Conservation (phyloP, 2,113 vertebrate genomes). For the Strix aluco region DNA sequence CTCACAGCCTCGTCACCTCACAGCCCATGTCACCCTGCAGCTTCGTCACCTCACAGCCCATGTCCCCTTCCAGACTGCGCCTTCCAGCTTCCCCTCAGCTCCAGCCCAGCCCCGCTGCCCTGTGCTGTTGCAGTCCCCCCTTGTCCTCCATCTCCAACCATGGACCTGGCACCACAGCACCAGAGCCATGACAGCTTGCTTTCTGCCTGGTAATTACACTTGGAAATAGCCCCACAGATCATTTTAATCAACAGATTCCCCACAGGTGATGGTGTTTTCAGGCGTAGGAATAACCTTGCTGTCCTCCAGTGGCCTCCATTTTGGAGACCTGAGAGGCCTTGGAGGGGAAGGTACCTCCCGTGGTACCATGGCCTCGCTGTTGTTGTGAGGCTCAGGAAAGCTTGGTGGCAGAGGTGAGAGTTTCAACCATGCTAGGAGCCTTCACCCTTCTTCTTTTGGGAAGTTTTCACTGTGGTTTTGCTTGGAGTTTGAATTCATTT, state of each 20-base stretch:
- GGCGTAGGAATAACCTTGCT: neutral
- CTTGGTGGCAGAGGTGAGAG: accelerated
- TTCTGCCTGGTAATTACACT: neutral
- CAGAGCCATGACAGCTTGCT: neutral
- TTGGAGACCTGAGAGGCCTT: neutral
- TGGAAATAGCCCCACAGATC: neutral
- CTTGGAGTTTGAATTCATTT: neutral
- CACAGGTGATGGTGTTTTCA: neutral
- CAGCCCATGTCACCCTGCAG: too few species aligned
- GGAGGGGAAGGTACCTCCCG: accelerated
- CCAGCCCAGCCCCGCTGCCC: neutral
- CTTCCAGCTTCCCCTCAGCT: neutral
- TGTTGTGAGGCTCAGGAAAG: neutral
- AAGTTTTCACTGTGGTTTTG: neutral
- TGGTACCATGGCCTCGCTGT: neutral
- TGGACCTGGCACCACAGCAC: neutral
- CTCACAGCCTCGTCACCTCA: neutral
- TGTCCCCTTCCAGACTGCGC: neutral
- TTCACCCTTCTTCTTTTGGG: neutral
- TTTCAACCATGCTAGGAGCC: neutral
- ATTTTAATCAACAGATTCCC: neutral
- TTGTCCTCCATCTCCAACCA: accelerated
- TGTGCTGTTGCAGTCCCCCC: accelerated
- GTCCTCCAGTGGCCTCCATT: neutral
- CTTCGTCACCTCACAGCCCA: neutral